Percentiles rank a stretch among this genome's conserved stretches.
Evolutionary conservation across 2,113 vertebrate species (phyloP).

Genomic region (Pandion haliaetus): DNA sequence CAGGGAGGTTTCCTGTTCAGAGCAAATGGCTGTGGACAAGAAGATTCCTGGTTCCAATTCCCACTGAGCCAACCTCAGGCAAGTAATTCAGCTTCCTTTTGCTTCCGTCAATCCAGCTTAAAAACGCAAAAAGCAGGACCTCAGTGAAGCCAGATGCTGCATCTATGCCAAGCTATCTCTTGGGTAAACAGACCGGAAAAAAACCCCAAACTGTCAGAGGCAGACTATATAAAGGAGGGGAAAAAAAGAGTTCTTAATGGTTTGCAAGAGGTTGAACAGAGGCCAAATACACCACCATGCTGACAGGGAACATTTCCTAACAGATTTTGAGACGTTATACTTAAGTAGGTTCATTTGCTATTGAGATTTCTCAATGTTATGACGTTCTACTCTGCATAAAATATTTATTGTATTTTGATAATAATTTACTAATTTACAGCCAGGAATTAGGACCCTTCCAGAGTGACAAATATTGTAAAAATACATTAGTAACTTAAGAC

Average conservation of each 20-base stretch:
- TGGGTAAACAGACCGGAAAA: neutral
- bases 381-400: neutral
- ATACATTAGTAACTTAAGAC: neutral
- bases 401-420: conserved; percentile 48
- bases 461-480: conserved; percentile 23
- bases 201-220: neutral
- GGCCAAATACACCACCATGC: neutral
- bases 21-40: neutral
- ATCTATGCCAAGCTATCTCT: neutral
- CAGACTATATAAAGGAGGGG: neutral
- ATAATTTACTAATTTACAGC: conserved; percentile 37
- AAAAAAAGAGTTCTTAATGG: neutral
- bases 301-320: conserved; percentile 24
- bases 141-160: neutral
- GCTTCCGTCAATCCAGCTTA: conserved; percentile 9
- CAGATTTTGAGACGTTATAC: neutral
- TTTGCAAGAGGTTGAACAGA: conserved; percentile 2
- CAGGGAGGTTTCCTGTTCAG: neutral
- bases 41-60: neutral
- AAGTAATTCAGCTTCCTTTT: neutral
- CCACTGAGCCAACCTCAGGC: neutral
- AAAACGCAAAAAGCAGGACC: conserved; percentile 26
- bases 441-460: neutral
- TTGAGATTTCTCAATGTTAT: conserved; percentile 40
- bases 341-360: conserved; percentile 6